Percentiles rank a stretch among this genome's conserved stretches.
Conservation (phyloP, 1,140 invertebrate species). For the Heliconius himera region DNA sequence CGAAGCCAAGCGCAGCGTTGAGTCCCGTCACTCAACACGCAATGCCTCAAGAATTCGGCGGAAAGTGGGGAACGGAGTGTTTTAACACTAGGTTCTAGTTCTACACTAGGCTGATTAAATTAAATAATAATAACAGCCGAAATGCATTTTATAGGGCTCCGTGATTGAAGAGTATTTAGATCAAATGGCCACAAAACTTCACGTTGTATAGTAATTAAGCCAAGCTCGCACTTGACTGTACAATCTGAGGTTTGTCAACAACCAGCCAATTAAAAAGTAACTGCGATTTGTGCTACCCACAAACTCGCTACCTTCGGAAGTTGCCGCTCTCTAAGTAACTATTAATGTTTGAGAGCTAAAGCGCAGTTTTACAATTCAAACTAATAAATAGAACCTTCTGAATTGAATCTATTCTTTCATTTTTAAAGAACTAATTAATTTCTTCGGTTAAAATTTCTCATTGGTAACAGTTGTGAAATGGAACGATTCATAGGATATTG, state of each 20-base stretch:
- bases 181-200: no score
- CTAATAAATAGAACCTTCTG: background rate
- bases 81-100: no score
- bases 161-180: no score
- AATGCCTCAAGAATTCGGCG: no score
- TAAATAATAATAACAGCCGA: no score
- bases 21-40: no score
- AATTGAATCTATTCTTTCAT: background rate
- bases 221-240: slow-evolving; percentile 23
- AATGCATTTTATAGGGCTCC: no score
- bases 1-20: no score
- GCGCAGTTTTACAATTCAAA: slow-evolving; percentile 9
- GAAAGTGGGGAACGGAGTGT: no score
- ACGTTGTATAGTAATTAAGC: slow-evolving; percentile 19
- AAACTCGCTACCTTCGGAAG: slow-evolving; percentile 16
- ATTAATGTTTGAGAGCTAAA: slow-evolving; percentile 24
- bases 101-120: no score
- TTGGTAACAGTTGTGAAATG: background rate
- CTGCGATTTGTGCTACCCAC: slow-evolving; percentile 21
- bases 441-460: slow-evolving; percentile 1
- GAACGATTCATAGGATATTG: background rate
- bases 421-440: slow-evolving; percentile 7
- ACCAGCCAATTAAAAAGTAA: slow-evolving; percentile 27
- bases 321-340: slow-evolving; percentile 8
- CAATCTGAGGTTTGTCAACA: slow-evolving; percentile 23